Evolutionary conservation across 2,113 vertebrate genomes (phyloP).

Genomic region (Lophura nycthemera): DNA sequence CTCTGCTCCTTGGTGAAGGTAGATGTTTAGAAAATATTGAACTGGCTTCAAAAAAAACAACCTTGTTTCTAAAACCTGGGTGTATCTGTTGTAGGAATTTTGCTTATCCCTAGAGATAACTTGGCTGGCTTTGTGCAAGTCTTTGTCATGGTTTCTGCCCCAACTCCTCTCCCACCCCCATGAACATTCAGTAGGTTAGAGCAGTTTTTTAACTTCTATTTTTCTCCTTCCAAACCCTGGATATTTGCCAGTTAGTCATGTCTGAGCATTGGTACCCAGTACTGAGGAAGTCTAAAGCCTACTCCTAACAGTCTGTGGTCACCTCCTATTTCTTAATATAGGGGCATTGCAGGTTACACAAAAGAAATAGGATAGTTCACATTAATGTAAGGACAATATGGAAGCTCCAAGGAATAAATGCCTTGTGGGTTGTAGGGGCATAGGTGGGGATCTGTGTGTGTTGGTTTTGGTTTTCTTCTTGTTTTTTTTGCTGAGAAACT

Average conservation of each 20-base stretch:
- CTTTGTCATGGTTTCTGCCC: not conserved
- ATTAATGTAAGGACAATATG: not conserved
- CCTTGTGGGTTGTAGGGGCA: not conserved
- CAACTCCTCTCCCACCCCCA: not conserved
- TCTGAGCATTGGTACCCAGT: not conserved
- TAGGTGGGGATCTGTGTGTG: not conserved
- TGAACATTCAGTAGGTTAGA: not conserved
- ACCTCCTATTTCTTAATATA: not conserved
- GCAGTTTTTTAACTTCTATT: not conserved
- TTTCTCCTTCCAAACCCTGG: not conserved
- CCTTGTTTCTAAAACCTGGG: not conserved
- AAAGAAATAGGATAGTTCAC: not conserved
- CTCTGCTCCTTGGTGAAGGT: not conserved
- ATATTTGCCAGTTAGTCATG: not conserved
- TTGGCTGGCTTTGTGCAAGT: not conserved
- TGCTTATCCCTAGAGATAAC: not conserved
- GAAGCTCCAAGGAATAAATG: not conserved
- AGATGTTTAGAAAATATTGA: not conserved
- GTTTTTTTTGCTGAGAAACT: not conserved
- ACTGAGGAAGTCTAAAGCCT: not conserved
- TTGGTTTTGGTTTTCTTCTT: not conserved
- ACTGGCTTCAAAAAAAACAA: not conserved
- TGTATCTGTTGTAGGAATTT: not conserved
- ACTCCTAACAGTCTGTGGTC: not conserved
- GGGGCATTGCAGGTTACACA: not conserved